Percentiles rank a stretch among this genome's conserved stretches.
These are phyloP conservation scores for Baccha elongata DNA, from an alignment of 2,888 invertebrate species.

Conservation along the genomic window DNA sequence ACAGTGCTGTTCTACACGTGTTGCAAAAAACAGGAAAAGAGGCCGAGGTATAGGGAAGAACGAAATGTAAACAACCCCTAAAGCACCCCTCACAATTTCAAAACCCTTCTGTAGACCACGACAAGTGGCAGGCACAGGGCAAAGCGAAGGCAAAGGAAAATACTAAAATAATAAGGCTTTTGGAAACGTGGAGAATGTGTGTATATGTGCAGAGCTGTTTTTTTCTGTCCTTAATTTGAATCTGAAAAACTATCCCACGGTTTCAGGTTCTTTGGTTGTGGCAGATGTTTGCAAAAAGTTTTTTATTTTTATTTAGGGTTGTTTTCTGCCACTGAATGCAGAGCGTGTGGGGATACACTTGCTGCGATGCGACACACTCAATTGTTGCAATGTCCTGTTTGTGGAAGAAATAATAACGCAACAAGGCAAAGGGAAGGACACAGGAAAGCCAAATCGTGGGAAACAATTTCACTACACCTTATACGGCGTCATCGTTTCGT, in stretches of 20 bases:
- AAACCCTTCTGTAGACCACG: neutral
- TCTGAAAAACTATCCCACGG: slow-evolving; percentile 68
- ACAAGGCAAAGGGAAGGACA: neutral
- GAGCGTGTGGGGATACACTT: slow-evolving; percentile 58
- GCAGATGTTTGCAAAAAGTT: slow-evolving; percentile 61
- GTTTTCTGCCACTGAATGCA: slow-evolving; percentile 46
- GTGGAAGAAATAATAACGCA: slow-evolving; percentile 21
- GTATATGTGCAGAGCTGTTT: slow-evolving; percentile 2
- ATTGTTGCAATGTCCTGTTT: slow-evolving; percentile 57
- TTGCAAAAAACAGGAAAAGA: slow-evolving; percentile 17
- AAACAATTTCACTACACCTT: slow-evolving; percentile 48
- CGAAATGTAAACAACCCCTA: slow-evolving; percentile 50
- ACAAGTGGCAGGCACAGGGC: neutral
- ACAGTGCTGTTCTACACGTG: slow-evolving; percentile 40
- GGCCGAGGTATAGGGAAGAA: neutral
- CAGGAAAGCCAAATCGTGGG: slow-evolving; percentile 57
- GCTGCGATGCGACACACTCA: slow-evolving; percentile 58
- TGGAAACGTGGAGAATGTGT: slow-evolving; percentile 20
- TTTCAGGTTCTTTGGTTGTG: slow-evolving; percentile 59
- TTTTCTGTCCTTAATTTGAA: slow-evolving; percentile 59
- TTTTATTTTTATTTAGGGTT: slow-evolving; percentile 46
- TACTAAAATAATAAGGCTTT: neutral
- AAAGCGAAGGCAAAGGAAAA: neutral
- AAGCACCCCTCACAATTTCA: slow-evolving; percentile 29
- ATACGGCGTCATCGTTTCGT: neutral